Evolutionary conservation across 2,113 vertebrate genomes (phyloP), one percentile per base, ranked within the genome.

Genomic region (Sylvietta virens): DNA sequence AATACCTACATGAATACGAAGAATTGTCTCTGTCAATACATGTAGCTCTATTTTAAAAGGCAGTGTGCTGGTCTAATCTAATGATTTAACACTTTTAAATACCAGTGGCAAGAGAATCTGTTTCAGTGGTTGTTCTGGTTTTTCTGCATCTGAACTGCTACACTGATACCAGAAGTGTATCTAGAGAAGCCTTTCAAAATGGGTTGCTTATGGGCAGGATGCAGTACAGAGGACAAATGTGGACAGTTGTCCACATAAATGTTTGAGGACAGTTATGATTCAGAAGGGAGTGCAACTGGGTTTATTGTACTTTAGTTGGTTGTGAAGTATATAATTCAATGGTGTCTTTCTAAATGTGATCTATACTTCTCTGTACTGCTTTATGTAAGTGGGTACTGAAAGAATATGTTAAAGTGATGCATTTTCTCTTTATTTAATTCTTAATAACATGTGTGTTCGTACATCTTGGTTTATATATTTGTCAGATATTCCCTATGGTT

Each of bases 341-440:
- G 28, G 18, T 6, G 22, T 47, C 21, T 85, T 94, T 87, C 35
- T 82, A 50, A 76, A 54, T 58, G 11, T 47, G 19, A 57, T 74
- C 47, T 35, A 82, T 53, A 50, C 21, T 15, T 45, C 53, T 89
- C 22, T 51, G 12, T 27, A 81, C 33, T 47, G 44, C 40, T 88
- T 91, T 69, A 53, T 21, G 2, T 56, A 79, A 82, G 58, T 79
- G 78, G 19, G 22, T 64, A 64, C 61, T 87, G 45, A 92, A 96
- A 77, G 19, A 83, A 37, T 62, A 23, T 11, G 3, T 86, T 89
- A 74, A 95, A 71, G 48, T 67, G 5, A 71, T 79, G n/a, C 50
- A 67, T 90, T 80, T 91, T 74, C 27, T 66, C 70, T 88, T 91
- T 62, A 44, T 66, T 94, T 87, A 81, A 40, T 82, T 94, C 88